phyloP scores from a whole-genome alignment of 2,888 invertebrate genomes.

The Drosophila peninsularis region DNA sequence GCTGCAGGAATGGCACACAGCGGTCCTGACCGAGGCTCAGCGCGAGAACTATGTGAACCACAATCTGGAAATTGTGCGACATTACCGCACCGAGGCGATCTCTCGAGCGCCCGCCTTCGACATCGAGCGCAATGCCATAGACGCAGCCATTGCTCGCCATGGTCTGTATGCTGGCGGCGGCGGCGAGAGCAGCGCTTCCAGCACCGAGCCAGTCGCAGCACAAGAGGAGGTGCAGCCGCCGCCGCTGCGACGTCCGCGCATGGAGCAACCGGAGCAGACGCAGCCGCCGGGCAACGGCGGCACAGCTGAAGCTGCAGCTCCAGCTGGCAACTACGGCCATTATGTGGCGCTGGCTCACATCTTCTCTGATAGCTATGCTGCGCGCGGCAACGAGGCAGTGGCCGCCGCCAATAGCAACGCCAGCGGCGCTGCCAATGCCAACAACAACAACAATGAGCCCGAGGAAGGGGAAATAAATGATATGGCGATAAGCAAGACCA shows the following conservation, averaged over 20 bases:
- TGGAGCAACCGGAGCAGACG: slow-evolving; percentile 30
- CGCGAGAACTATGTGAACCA: slow-evolving; percentile 58
- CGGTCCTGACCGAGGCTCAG: slow-evolving; percentile 45
- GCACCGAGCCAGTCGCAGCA: not conserved
- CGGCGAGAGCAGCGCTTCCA: slow-evolving; percentile 9
- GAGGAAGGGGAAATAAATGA: slow-evolving; percentile 37
- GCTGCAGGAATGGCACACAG: slow-evolving; percentile 45
- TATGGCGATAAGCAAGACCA: slow-evolving; percentile 45
- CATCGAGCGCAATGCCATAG: slow-evolving; percentile 55
- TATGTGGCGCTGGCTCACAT: slow-evolving; percentile 46
- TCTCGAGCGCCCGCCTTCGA: slow-evolving; percentile 41
- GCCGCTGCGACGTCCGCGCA: slow-evolving; percentile 48
- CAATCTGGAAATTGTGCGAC: slow-evolving; percentile 58
- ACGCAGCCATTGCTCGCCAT: slow-evolving; percentile 56
- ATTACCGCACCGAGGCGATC: slow-evolving; percentile 54
- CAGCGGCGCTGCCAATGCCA: not conserved
- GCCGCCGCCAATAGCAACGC: slow-evolving; percentile 1
- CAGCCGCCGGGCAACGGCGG: not conserved
- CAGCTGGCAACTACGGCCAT: slow-evolving; percentile 23
- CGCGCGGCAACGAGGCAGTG: not conserved
- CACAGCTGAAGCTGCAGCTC: not conserved
- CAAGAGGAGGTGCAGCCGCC: slow-evolving; percentile 48
- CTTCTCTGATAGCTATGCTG: slow-evolving; percentile 31
- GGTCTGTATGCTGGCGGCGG: slow-evolving; percentile 26
- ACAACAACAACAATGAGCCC: slow-evolving; percentile 20